These are phyloP conservation scores for Exocentrus adspersus DNA, from an alignment of 2,888 invertebrate species.

Conservation along the genomic window DNA sequence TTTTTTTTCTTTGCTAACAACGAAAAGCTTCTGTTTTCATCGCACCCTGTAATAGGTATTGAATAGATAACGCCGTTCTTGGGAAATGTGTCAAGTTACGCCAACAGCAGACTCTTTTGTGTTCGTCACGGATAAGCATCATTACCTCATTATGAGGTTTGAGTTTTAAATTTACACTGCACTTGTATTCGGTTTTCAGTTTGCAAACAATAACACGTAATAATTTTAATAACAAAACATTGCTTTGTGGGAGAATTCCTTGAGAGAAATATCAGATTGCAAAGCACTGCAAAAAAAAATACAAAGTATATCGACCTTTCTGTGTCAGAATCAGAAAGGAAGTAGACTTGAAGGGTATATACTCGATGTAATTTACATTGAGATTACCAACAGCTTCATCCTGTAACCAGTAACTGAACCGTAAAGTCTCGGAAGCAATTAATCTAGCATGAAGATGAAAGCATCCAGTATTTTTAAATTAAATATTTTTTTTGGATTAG, in stretches of 20 bases:
- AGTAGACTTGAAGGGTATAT: not conserved
- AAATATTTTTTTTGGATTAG: too few species aligned
- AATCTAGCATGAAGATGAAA: too few species aligned
- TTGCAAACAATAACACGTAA: not conserved
- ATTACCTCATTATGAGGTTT: not conserved
- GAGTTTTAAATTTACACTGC: not conserved
- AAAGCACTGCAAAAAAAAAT: not conserved
- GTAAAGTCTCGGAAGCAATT: too few species aligned
- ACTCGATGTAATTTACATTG: not conserved
- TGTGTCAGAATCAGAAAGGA: not conserved
- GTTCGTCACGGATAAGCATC: not conserved
- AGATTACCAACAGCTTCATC: not conserved
- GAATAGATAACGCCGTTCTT: not conserved
- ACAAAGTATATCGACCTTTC: not conserved
- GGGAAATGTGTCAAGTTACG: not conserved
- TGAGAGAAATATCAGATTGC: too few species aligned
- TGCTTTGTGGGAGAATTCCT: too few species aligned
- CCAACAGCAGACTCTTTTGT: not conserved
- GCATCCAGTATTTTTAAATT: too few species aligned
- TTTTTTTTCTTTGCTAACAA: slow-evolving; percentile 1
- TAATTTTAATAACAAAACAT: too few species aligned
- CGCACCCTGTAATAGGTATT: not conserved
- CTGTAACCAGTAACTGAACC: too few species aligned
- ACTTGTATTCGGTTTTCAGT: not conserved
- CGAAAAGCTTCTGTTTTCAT: not conserved